Base-by-base conservation (phyloP, 2,113 vertebrate genomes). In the Craseonycteris thonglongyai region DNA sequence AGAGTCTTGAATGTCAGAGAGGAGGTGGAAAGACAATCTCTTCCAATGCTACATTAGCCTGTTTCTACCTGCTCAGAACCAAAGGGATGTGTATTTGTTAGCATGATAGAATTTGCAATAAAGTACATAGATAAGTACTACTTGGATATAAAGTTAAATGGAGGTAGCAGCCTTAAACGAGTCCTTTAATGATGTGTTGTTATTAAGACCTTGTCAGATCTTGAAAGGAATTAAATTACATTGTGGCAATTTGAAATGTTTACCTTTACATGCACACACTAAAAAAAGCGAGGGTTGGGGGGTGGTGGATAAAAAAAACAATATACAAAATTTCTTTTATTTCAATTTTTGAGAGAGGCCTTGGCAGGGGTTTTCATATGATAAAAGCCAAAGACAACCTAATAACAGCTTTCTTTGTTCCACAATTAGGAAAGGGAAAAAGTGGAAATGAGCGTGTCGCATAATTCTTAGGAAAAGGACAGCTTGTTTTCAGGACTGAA, bases 171-270 rank as follows among this genome's bases (percentile, higher is more conserved):
- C 2, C 1, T 95, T 40, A 91, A 97, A 69, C 16, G 92, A 54
- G 16, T 81, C 84, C 69, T 96, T 96, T 96, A 97, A 94, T 40
- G 54, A 95, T 35, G 54, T 95, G 7, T 45, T 58, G 40, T 95
- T 96, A 93, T 75, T 49, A 56, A 95, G 94, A 58, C 7, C 28
- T 38, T 84, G n/a, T 95, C 92, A 97, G 75, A 82, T 18, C 92
- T 76, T 97, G 93, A 96, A 96, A 95, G 76, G 54, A 95, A 61
- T 78, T 91, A 91, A 94, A 45, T 84, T 95, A 79, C 19, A 74
- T 26, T 2, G 0, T 68, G 92, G 61, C 59, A 97, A 97, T 80
- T 4, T 95, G 82, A 90, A 96, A 79, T 26, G 8, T 96, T 98
- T 97, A 63, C 42, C 30, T 97, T 96, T 54, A 80, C 22, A 90